Conservation (phyloP, 2,113 vertebrate genomes). For the Corapipo altera region DNA sequence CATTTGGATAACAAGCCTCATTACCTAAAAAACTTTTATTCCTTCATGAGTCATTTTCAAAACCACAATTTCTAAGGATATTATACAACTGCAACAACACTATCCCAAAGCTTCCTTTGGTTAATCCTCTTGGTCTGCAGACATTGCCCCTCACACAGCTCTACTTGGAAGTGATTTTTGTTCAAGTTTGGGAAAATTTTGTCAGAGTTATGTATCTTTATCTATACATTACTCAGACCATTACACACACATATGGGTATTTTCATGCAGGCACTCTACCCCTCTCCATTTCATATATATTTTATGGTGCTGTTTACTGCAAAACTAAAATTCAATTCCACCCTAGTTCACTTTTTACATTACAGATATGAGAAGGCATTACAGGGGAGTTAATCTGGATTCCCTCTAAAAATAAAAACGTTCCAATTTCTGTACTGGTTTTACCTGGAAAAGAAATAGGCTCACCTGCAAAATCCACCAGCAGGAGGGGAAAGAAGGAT, state of each 20-base stretch:
- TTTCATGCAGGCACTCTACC: background rate
- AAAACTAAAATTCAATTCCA: background rate
- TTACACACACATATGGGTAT: background rate
- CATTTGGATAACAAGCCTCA: background rate
- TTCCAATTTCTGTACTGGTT: background rate
- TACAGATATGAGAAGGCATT: background rate
- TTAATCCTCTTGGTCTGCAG: background rate
- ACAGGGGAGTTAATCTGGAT: background rate
- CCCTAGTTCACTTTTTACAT: background rate
- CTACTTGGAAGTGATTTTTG: background rate
- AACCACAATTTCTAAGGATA: background rate
- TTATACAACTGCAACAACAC: background rate
- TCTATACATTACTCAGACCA: background rate
- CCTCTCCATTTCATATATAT: background rate
- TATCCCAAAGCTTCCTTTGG: background rate
- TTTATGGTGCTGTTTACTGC: background rate
- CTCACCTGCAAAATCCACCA: background rate
- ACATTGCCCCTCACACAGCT: background rate
- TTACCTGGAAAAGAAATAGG: background rate
- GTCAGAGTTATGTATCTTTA: background rate
- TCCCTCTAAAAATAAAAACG: background rate
- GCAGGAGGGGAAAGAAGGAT: background rate
- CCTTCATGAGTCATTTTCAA: background rate
- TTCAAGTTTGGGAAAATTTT: background rate
- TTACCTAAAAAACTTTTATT: background rate